These are phyloP conservation scores for Cricetomys ansorgei DNA, from an alignment of 2,113 vertebrate genomes.

Conservation along the genomic window DNA sequence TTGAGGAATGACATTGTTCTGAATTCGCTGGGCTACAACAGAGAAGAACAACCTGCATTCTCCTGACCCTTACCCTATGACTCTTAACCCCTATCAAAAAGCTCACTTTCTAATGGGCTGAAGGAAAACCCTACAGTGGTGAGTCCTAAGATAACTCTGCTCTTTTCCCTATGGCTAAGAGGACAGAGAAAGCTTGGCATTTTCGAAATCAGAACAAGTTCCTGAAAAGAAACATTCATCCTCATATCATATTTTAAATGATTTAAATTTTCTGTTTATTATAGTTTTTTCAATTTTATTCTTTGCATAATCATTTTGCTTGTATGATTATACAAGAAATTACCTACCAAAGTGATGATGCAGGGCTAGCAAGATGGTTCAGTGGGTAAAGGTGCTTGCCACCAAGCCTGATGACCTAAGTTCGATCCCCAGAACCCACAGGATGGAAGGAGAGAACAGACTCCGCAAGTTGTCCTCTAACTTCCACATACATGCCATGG, in stretches of 20 bases:
- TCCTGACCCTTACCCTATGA: background rate
- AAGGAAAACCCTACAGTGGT: background rate
- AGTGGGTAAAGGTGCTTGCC: background rate
- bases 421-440: background rate
- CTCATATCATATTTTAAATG: background rate
- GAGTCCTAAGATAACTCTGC: slow-evolving; percentile 25
- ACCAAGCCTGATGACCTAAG: background rate
- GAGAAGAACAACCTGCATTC: background rate
- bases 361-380: background rate
- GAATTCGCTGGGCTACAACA: background rate
- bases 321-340: background rate
- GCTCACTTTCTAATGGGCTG: background rate
- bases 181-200: background rate
- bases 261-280: background rate
- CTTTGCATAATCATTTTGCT: slow-evolving; percentile 10
- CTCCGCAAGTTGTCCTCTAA: background rate
- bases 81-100: background rate
- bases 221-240: background rate
- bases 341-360: background rate
- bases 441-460: background rate
- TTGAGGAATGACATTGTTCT: background rate
- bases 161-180: background rate
- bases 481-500: background rate
- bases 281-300: background rate
- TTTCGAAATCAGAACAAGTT: slow-evolving; percentile 37